Base-by-base conservation (phyloP, 2,113 vertebrate genomes). In the Acanthochromis polyacanthus region DNA sequence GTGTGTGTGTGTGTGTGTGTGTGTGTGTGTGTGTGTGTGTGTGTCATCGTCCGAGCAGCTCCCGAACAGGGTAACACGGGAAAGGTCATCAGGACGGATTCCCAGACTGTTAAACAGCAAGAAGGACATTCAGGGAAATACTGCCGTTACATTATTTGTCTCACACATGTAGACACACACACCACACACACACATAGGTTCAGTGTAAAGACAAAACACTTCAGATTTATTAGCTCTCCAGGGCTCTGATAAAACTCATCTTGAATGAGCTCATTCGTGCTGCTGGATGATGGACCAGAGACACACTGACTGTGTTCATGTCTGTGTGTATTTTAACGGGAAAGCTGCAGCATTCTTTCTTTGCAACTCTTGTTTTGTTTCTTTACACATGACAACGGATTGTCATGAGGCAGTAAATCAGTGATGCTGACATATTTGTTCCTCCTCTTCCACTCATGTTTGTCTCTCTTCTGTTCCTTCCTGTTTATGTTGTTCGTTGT, bases 51-150 rank as follows among this genome's bases (percentile, higher is more conserved):
- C 30, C 59, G 66, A 55, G 77, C 52, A 63, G 62, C 58, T 77
- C 14, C 53, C 50, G 23, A 57, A 25, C 53, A 71, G 71, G 3
- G 25, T 55, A 81, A 78, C 48, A 53, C 30, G 52, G 81, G 81
- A 88, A 86, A 86, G 89, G 81, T 90, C 83, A 85, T 45, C 15
- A 17, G 69, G 75, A 52, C 62, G 61, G 48, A 91, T 89, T 94
- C 85, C 59, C 84, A 89, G 81, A 84, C 81, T 67, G 78, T 89
- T 83, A 90, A 87, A 85, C 45, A 74, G 78, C 51, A 51, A 71
- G 61, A 82, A 57, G 48, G 36, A 60, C 38, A 5, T 84, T 84
- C 20, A 60, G 20, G 55, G 43, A 71, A 78, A 62, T 28, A 40
- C 30, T 53, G 10, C 28, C 7, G 0, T 66, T 46, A 23, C 4